These are phyloP conservation scores for Amphiduros pacificus DNA, from an alignment of 2,888 invertebrate genomes.

Conservation along the genomic window DNA sequence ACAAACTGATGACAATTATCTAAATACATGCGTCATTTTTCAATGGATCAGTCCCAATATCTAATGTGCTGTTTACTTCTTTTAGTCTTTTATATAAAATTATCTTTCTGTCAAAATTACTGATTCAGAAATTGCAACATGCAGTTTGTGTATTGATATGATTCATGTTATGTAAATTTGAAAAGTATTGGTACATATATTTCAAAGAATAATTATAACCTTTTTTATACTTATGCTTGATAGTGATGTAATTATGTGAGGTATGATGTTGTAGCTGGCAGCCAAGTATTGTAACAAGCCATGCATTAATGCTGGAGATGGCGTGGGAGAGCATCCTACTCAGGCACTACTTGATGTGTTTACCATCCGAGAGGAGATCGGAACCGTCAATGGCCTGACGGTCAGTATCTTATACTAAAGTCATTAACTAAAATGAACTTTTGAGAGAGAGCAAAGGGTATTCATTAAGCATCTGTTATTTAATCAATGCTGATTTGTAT, in stretches of 20 bases:
- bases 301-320: constrained; percentile 97
- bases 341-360: constrained; percentile 97
- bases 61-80: too few relatives aligned
- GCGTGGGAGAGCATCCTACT: constrained; percentile 73
- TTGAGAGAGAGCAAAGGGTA: too few relatives aligned
- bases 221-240: background rate
- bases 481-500: too few relatives aligned
- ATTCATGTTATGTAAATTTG: background rate
- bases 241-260: background rate
- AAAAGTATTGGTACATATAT: background rate
- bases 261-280: constrained; percentile 69
- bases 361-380: constrained; percentile 97
- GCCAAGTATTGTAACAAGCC: constrained; percentile 85
- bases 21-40: too few relatives aligned
- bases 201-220: background rate
- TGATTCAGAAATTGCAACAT: background rate
- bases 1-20: too few relatives aligned
- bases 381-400: constrained; percentile 94
- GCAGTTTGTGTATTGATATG: background rate
- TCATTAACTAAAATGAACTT: too few relatives aligned
- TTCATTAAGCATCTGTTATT: too few relatives aligned
- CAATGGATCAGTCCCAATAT: too few relatives aligned
- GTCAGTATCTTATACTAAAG: constrained; percentile 41
- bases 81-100: background rate
- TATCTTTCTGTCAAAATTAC: background rate